A percentile compares a stretch with the other conserved stretches of the same genome.
These are phyloP conservation scores for Diphyllodes magnificus DNA, from an alignment of 2,113 vertebrate genomes.

Conservation along the genomic window DNA sequence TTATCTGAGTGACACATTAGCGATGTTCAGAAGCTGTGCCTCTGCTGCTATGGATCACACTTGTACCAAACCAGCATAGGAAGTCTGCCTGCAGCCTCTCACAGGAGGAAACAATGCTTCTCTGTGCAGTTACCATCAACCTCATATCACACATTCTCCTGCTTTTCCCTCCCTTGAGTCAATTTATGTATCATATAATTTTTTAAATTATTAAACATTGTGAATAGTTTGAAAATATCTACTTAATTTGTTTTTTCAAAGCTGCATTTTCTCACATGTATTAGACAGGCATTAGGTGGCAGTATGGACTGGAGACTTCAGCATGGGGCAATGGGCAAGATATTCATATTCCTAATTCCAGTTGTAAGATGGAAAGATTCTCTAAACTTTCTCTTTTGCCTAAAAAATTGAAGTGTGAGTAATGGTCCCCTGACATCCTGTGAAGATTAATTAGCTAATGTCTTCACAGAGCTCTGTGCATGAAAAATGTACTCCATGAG, in stretches of 20 bases:
- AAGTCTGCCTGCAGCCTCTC: neutral
- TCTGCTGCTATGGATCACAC: neutral
- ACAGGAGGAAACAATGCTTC: neutral
- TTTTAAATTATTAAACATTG: neutral
- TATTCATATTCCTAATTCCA: neutral
- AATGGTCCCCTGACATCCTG: neutral
- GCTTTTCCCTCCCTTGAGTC: neutral
- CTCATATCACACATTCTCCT: neutral
- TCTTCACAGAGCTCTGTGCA: neutral
- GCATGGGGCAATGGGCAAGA: neutral
- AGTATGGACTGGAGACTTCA: slow-evolving; percentile 20
- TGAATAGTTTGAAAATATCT: neutral
- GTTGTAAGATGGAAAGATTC: neutral
- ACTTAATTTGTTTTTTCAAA: neutral
- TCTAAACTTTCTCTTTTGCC: neutral
- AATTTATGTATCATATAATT: neutral
- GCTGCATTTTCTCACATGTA: neutral
- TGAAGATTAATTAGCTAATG: slow-evolving; percentile 22
- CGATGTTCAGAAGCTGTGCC: neutral
- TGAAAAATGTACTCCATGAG: neutral
- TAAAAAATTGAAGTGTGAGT: neutral
- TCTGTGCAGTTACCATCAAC: neutral
- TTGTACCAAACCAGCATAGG: neutral
- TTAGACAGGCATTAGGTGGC: slow-evolving; percentile 41
- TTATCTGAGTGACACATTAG: neutral